A percentile compares a stretch with the other conserved stretches of the same genome.
Conservation (phyloP, 1,140 invertebrate genomes). For the Phortica variegata region DNA sequence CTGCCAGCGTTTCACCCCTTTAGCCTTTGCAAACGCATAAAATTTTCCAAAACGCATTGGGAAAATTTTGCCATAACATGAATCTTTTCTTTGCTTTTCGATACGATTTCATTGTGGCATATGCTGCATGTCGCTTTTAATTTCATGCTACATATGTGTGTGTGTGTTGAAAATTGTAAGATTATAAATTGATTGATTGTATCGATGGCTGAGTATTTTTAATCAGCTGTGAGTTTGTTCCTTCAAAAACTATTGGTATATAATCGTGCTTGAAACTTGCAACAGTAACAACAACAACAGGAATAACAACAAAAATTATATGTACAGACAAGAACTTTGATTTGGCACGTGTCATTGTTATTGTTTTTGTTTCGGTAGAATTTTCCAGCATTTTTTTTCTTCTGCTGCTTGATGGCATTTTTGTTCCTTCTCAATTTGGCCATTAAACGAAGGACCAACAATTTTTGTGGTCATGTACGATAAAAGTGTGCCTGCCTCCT, state of each 20-base stretch:
- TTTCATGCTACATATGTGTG: too few species aligned
- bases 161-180: too few species aligned
- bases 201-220: too few species aligned
- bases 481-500: background rate
- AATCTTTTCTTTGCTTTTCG: too few species aligned
- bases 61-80: too few species aligned
- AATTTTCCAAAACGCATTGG: too few species aligned
- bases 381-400: constrained; percentile 1
- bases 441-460: constrained; percentile 17
- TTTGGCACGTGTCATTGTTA: constrained; percentile 28
- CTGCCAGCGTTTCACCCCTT: too few species aligned
- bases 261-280: constrained; percentile 10
- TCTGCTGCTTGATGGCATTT: constrained; percentile 35
- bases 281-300: constrained; percentile 4
- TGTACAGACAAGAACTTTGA: constrained; percentile 6
- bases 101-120: too few species aligned
- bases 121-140: too few species aligned
- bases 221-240: too few species aligned
- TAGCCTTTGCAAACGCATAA: too few species aligned
- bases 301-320: constrained; percentile 6
- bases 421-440: constrained; percentile 3
- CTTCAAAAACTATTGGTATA: constrained; percentile 27
- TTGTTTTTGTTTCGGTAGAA: constrained; percentile 14
- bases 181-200: too few species aligned
- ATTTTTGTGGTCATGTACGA: constrained; percentile 42